phyloP scores from a whole-genome alignment of 2,113 vertebrate species.

The Rhabdornis inornatus region DNA sequence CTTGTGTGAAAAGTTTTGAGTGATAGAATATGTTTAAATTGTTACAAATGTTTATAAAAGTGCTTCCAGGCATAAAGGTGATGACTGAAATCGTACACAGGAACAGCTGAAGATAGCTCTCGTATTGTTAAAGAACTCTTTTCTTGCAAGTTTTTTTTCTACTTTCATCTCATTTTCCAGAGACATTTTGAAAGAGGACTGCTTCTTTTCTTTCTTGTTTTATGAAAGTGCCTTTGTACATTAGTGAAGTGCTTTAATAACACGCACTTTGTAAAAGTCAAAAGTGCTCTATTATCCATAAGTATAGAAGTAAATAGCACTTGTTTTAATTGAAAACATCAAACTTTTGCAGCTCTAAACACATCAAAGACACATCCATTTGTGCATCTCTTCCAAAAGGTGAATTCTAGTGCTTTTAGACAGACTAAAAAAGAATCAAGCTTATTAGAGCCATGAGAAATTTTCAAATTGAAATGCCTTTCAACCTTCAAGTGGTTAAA shows the following conservation, averaged over 20 bases:
- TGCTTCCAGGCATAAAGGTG: slow-evolving; percentile 57
- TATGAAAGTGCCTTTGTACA: slow-evolving; percentile 52
- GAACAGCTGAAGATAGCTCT: slow-evolving; percentile 45
- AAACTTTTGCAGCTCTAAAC: slow-evolving; percentile 62
- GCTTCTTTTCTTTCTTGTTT: slow-evolving; percentile 57
- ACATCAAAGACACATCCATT: slow-evolving; percentile 63
- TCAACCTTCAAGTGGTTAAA: slow-evolving; percentile 53
- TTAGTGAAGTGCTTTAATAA: slow-evolving; percentile 62
- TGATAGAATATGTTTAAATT: slow-evolving; percentile 57
- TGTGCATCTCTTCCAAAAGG: slow-evolving; percentile 47
- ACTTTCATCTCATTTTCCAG: slow-evolving; percentile 66
- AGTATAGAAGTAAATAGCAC: slow-evolving; percentile 62
- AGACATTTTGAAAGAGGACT: slow-evolving; percentile 57
- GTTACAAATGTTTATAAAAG: slow-evolving; percentile 62
- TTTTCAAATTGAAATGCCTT: slow-evolving; percentile 50
- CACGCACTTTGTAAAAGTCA: slow-evolving; percentile 29
- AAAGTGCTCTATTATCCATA: slow-evolving; percentile 50
- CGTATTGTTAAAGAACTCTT: slow-evolving; percentile 57
- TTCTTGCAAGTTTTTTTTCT: slow-evolving; percentile 29
- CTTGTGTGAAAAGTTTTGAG: slow-evolving; percentile 56
- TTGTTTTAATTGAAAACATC: slow-evolving; percentile 68
- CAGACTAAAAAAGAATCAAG: slow-evolving; percentile 32
- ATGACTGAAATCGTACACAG: slow-evolving; percentile 47
- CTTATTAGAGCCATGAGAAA: slow-evolving; percentile 33
- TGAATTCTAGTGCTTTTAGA: slow-evolving; percentile 53